These are phyloP conservation scores for Platalea minor DNA, from an alignment of 2,797 vertebrate species.

Conservation along the genomic window DNA sequence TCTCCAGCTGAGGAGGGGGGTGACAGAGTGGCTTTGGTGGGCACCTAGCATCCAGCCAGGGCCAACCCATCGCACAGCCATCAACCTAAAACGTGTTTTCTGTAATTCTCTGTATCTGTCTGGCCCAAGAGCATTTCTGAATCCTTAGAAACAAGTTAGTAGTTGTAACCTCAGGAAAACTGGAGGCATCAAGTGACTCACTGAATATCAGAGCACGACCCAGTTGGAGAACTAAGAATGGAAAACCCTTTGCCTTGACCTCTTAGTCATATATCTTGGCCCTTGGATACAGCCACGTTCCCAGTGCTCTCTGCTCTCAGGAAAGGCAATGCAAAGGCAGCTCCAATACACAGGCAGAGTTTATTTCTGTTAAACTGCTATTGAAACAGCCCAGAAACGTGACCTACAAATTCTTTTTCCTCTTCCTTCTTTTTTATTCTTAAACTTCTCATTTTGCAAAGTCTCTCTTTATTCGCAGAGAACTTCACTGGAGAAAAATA, in stretches of 20 bases:
- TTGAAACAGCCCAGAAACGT: not conserved
- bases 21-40: no score
- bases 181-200: not conserved
- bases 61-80: not conserved
- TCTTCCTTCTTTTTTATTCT: not conserved
- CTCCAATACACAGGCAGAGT: not conserved
- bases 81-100: not conserved
- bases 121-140: not conserved
- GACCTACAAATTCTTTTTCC: not conserved
- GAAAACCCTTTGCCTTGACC: not conserved
- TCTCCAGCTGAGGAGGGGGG: no score
- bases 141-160: not conserved
- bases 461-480: not conserved
- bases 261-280: not conserved
- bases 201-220: not conserved
- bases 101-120: not conserved
- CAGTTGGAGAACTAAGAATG: not conserved
- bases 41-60: no score
- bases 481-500: not conserved
- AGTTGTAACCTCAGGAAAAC: not conserved
- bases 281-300: not conserved
- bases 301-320: not conserved
- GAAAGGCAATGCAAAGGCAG: not conserved
- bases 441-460: not conserved
- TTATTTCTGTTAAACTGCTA: not conserved